Evolutionary conservation across 2,888 invertebrate species (phyloP), one percentile per base, ranked within the genome.

Genomic region (Diabrotica balteata): DNA sequence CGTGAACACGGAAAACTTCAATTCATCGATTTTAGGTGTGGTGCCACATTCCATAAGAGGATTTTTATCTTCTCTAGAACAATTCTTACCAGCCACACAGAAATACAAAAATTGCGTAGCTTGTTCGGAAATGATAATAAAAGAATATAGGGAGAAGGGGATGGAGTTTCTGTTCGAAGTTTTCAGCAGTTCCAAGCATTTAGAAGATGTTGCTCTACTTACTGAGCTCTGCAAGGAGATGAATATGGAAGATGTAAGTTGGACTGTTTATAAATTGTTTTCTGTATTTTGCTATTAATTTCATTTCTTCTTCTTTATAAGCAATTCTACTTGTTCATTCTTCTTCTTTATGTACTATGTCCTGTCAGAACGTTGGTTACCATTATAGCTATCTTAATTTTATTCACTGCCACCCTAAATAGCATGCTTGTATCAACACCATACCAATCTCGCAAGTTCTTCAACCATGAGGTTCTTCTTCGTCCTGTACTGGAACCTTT

Each of bases 21-120:
- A 75, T 49, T 76, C 79, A 8, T 74, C 75, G 7, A 85, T 92
- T 1, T 85, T 98, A 0, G 97, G 98, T 0, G 86, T 93, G 0
- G 86, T 97, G 44, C 97, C 98, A 0, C 98, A 98, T 82, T 94
- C 97, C 7, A 93, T 99, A 73, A 88, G 99, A 49, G 98, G 98
- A 0, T 97, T 95, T 82, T 85, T 99, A 5, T 91, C 93, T 73
- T 89, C 90, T 52, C 95, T 91, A 81, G 91, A 92, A 73, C 92
- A 92, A 59, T 90, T 96, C 50, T 83, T 92, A 63, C 97, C 97
- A 0, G 93, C 95, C 1, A 94, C 95, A 52, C 87, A 90, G 60
- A 91, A 94, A 76, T 99, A 96, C 86, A 88, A 89, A 63, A 92
- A 94, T 73, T 99, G 98, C 80, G 94, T 96, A 54, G 98, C 96